Base-by-base conservation (phyloP, 1,140 invertebrate genomes). In the Caenorhabditis tropicalis region DNA sequence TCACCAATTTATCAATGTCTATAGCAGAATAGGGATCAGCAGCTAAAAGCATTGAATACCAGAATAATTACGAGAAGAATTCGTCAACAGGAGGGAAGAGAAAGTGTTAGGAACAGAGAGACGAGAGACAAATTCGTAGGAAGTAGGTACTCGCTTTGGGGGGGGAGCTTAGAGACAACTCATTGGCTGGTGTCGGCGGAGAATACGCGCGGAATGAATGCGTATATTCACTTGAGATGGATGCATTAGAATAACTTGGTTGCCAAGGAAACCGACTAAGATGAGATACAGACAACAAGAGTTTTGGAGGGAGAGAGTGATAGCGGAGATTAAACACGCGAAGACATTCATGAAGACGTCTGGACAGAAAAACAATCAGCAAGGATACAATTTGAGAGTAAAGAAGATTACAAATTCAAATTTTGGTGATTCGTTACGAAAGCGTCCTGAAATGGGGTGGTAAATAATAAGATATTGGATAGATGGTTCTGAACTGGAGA, bases 231-330 rank as follows among this genome's bases (percentile, higher is more conserved):
- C 36, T 43, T 74, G 65, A 74, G 65, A 74, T 74, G 65, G 36
- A 33, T 74, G 65, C 36, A 74, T 74, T 74, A 27, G 65, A 74
- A 74, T 74, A 74, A 74, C 65, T 74, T 74, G 36, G 65, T 74
- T 74, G 36, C n/a, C 65, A 74, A 43, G 65, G 33, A 39, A 74
- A 74, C 65, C 65, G 33, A 27, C 33, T 43, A 33, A 24, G 65
- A 74, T 74, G 65, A 21, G n/a, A 74, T 65, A 16, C 9, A 19
- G 48, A 51, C 48, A 16, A 51, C 29, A n/a, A 36, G 58, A 65
- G 27, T 29, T 56, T 56, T 56, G 53, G 24, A 58, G 53, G 7
- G 21, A 27, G 29, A 31, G 21, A 36, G n/a, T n/a, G 10, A 36
- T 6, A 31, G 58, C 19, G n/a, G 58, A 43, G 58, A 65, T 65